These are phyloP conservation scores for Glyphotaelius pellucidus DNA, from an alignment of 2,888 invertebrate species.

Conservation along the genomic window DNA sequence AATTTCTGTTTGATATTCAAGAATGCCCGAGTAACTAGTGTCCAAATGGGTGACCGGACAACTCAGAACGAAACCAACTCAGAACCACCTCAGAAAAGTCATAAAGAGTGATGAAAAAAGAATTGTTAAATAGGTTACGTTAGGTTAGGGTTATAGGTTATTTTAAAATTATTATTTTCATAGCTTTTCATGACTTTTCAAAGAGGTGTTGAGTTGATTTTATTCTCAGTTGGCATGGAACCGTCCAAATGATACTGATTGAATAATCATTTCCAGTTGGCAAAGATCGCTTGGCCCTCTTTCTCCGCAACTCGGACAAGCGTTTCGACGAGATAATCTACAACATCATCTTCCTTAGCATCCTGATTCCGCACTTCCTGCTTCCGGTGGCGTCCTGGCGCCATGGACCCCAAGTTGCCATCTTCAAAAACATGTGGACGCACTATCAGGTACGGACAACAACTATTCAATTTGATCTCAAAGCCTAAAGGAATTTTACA, in stretches of 20 bases:
- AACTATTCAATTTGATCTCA: not conserved
- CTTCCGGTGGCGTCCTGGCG: conserved; percentile 84
- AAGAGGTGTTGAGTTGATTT: too few species aligned
- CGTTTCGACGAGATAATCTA: conserved; percentile 86
- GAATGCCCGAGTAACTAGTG: not conserved
- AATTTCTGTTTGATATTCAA: not conserved
- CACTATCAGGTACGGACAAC: conserved; percentile 79
- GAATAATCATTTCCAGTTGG: conserved; percentile 13
- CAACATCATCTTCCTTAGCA: conserved; percentile 84
- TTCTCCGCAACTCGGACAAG: conserved; percentile 79
- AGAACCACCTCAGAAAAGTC: too few species aligned
- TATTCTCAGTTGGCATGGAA: too few species aligned
- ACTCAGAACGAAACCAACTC: too few species aligned
- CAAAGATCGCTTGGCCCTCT: conserved; percentile 76
- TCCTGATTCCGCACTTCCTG: conserved; percentile 84
- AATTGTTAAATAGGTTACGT: too few species aligned
- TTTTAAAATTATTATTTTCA: too few species aligned
- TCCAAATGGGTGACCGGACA: too few species aligned
- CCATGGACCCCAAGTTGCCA: conserved; percentile 83
- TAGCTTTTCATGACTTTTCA: too few species aligned
- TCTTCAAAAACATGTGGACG: conserved; percentile 89
- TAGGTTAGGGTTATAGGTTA: too few species aligned
- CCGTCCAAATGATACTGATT: not conserved
- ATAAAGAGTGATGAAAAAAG: too few species aligned
- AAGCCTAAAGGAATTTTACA: not conserved